Percentiles rank a stretch among this genome's conserved stretches.
Evolutionary conservation across 1,140 invertebrate genomes (phyloP).

Genomic region (Platyura marginata): DNA sequence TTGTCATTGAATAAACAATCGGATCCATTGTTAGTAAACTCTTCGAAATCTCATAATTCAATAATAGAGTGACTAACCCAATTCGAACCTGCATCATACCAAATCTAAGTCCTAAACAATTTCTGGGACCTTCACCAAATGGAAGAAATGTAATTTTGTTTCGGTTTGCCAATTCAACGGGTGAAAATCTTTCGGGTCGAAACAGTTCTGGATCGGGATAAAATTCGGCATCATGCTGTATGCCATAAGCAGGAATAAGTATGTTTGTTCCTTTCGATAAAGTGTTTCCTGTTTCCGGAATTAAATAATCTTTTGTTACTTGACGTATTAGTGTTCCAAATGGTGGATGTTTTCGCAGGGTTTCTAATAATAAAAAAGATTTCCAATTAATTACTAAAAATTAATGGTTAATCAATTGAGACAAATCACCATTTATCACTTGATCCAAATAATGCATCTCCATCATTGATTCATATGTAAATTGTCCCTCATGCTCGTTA

Average conservation of each 20-base stretch:
- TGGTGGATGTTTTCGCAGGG: not conserved
- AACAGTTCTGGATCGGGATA: slow-evolving; percentile 36
- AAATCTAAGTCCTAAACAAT: slow-evolving; percentile 46
- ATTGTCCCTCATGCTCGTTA: slow-evolving; percentile 22
- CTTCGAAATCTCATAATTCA: too few species aligned
- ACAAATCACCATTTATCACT: slow-evolving; percentile 36
- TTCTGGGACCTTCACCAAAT: slow-evolving; percentile 50
- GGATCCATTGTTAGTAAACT: too few species aligned
- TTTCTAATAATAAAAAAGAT: slow-evolving; percentile 1
- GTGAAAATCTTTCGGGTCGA: slow-evolving; percentile 36
- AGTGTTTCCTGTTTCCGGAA: slow-evolving; percentile 25
- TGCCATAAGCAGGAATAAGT: slow-evolving; percentile 21
- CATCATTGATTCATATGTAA: slow-evolving; percentile 32
- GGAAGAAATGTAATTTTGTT: slow-evolving; percentile 38
- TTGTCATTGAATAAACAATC: not conserved
- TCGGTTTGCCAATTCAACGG: slow-evolving; percentile 26
- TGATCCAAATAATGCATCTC: too few species aligned
- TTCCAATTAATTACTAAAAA: not conserved
- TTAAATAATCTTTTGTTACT: slow-evolving; percentile 28
- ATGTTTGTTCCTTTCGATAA: slow-evolving; percentile 24
- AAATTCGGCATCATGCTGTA: slow-evolving; percentile 33
- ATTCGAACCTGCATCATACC: slow-evolving; percentile 28
- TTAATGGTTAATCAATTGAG: slow-evolving; percentile 24
- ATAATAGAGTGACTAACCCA: too few species aligned
- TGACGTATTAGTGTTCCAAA: slow-evolving; percentile 12